A percentile compares a stretch with the other conserved stretches of the same genome.
Conservation (phyloP, 64 coral and sea anemone species). For the Hydrozoanthus tunicans region DNA sequence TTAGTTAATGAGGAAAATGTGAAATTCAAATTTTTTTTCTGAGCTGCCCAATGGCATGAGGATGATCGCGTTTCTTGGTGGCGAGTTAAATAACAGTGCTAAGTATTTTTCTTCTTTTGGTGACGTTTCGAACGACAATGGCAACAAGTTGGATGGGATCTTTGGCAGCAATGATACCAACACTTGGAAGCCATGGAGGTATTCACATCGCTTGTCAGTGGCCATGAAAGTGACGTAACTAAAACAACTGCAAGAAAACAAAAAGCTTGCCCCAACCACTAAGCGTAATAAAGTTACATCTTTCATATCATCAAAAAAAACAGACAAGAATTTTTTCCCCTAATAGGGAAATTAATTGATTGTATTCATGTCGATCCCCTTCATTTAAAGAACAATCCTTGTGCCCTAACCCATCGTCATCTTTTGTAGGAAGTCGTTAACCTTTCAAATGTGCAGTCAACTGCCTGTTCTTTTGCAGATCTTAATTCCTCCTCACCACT, state of each 20-base stretch:
- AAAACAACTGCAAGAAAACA: background rate
- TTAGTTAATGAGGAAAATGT: background rate
- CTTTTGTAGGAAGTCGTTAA: background rate
- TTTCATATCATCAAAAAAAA: background rate
- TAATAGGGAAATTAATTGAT: slow-evolving; percentile 11
- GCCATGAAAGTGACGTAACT: background rate
- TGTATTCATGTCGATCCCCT: background rate
- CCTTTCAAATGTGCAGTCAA: slow-evolving; percentile 2
- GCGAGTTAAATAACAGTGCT: background rate
- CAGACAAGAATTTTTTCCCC: slow-evolving; percentile 1
- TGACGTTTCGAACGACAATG: background rate
- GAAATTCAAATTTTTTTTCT: background rate
- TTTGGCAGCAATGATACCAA: background rate
- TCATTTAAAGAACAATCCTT: background rate
- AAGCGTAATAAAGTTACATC: background rate
- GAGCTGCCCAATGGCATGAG: slow-evolving; percentile 16
- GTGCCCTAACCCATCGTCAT: background rate
- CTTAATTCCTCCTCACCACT: background rate
- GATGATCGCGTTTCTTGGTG: slow-evolving; percentile 1
- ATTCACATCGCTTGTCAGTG: background rate
- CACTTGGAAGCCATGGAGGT: slow-evolving; percentile 4
- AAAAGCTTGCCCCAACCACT: background rate
- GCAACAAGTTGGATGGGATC: background rate
- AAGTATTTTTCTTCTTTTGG: slow-evolving; percentile 21
- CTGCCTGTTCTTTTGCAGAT: slow-evolving; percentile 3